Conservation (phyloP, 1,140 invertebrate species). For the Ditylenchus dipsaci region DNA sequence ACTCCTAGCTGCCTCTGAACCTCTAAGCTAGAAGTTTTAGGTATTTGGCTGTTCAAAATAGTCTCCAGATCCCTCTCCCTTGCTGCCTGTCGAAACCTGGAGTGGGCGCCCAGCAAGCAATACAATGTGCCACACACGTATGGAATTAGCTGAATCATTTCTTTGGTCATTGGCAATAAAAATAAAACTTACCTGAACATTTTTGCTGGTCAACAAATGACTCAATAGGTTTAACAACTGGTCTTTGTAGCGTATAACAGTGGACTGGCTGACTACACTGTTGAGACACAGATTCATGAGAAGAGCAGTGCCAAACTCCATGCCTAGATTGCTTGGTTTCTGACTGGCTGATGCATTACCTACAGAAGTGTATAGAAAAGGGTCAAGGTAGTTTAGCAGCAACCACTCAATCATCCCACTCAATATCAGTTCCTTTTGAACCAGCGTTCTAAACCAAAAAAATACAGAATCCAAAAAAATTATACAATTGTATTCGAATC, state of each 20-base stretch:
- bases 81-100: slow-evolving; percentile 26
- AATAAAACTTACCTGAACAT: background rate
- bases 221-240: slow-evolving; percentile 28
- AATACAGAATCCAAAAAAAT: too few relatives aligned
- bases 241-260: slow-evolving; percentile 42
- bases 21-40: slow-evolving; percentile 11
- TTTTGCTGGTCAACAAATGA: background rate
- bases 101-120: slow-evolving; percentile 35
- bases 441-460: slow-evolving; percentile 17
- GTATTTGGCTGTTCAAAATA: background rate
- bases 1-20: slow-evolving; percentile 31
- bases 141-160: slow-evolving; percentile 37
- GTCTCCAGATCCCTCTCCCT: slow-evolving; percentile 15
- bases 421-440: slow-evolving; percentile 47
- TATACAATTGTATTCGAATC: too few relatives aligned
- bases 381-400: background rate
- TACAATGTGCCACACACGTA: slow-evolving; percentile 40
- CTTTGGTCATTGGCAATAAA: background rate
- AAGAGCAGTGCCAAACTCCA: slow-evolving; percentile 42
- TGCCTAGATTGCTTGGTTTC: background rate
- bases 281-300: slow-evolving; percentile 47
- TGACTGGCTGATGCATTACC: background rate
- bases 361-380: background rate
- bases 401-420: slow-evolving; percentile 50
- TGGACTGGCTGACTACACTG: slow-evolving; percentile 35